Base-by-base conservation (phyloP, 2,797 vertebrate species). In the Rhinichthys osculus region DNA sequence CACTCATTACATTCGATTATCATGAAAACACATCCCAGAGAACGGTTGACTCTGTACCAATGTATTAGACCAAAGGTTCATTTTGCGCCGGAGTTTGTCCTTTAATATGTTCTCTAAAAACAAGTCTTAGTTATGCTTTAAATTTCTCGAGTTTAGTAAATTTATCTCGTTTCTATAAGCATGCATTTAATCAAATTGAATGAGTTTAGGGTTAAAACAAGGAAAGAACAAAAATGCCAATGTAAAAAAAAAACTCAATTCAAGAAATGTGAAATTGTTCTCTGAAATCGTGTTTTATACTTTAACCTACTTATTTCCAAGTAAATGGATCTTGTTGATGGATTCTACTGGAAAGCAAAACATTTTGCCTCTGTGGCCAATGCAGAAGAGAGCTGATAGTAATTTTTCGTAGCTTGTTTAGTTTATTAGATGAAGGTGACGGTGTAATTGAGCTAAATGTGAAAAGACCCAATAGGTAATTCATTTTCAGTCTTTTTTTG, bases 391-490 rank as follows among this genome's bases (percentile, higher is more conserved):
- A 27, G 21, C 33, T 54, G 33, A 10, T 82, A 10, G 50, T 40
- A 82, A 42, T 66, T 66, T 72, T 30, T 14, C 19, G 40, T 44
- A 27, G 40, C 35, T n/a, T 83, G 27, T n/a, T 70, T 73, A 84
- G 76, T 87, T 62, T 54, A 84, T 81, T 67, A 69, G 81, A 38
- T 83, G 38, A 83, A 79, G 47, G 64, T 67, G 57, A 73, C 80
- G 47, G 40, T 83, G 40, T 59, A 83, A 85, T 73, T 84, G 78
- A 80, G 71, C 70, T 83, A 59, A 69, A 57, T 30, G 23, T 78
- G n/a, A 67, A 82, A 35, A 77, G n/a, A 50, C 38, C 54, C 72
- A 35, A 38, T 62, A 44, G 64, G 62, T 69, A 70, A 66, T 73
- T 78, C 11, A 74, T 81, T 74, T 78, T 33, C 23, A 70, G 76